Base-by-base conservation (phyloP, 1,140 invertebrate species). In the Aleiodes sp. region DNA sequence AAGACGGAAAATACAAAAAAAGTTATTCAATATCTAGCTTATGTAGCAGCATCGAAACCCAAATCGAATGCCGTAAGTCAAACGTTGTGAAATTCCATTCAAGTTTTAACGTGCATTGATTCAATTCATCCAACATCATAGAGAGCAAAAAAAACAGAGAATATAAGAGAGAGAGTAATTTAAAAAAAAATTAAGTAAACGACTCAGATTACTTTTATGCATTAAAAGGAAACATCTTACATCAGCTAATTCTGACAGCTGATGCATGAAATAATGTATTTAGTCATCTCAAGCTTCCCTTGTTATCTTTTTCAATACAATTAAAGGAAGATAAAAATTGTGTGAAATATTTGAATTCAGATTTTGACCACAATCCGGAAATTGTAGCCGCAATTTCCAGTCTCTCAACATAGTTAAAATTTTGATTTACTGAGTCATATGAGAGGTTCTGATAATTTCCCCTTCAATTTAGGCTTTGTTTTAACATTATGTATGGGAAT, bases 1-100 rank as follows among this genome's bases (percentile, higher is more conserved):
- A 99, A 99, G 89, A 99, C 98, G 19, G 98, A 99, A 86, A 99
- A 99, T 86, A 99, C 98, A 43, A 99, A 99, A 88, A 99, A 99
- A 91, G 98, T 99, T 31, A 99, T 99, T 81, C 98, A 99, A 87
- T 99, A 99, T 89, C 89, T 99, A 81, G 98, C 98, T 2, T 98
- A 96, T 87, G 97, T 99, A 35, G 98, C 97, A 74, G 97, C 97
- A 10, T 98, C 97, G 8, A 97, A 97, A 86, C 94, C 95, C 60
- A 96, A 96, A 87, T 92, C 92, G 9, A 92, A 96, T 84, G 95
- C 96, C 89, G 96, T 96, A 92, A 91, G 91, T 88, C 16, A 46
- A n/a, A n/a, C n/a, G 46, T 52, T 2, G 21, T 52, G 0, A 21
- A n/a, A 2, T 46, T 14, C 14, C 8, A n/a, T n/a, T 19, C 14